These are phyloP conservation scores for Noctilio leporinus DNA, from an alignment of 2,113 vertebrate species.

Conservation along the genomic window DNA sequence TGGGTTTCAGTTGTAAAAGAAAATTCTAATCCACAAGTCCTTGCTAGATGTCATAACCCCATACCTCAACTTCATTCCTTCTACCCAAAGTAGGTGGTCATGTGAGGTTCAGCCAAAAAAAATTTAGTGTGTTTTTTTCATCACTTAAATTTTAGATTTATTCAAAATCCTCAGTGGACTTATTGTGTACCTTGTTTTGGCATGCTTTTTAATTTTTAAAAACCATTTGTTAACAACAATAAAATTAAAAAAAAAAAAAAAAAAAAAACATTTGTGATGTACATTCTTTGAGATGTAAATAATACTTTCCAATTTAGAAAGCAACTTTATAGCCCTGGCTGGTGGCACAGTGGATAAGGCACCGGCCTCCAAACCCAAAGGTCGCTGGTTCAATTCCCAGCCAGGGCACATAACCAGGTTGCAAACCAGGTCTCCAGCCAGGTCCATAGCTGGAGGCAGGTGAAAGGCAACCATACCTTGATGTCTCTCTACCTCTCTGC, in stretches of 20 bases:
- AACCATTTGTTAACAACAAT: no score
- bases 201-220: neutral
- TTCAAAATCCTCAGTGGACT: conserved; percentile 16
- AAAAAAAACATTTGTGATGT: no score
- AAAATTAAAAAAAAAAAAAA: no score
- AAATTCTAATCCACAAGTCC: conserved; percentile 81
- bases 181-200: neutral
- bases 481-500: no score
- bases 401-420: no score
- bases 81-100: conserved; percentile 76
- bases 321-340: neutral
- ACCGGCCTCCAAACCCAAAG: no score
- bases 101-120: conserved; percentile 65
- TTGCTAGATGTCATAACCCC: conserved; percentile 79
- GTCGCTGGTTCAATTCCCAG: no score
- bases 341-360: no score
- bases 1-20: conserved; percentile 84
- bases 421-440: no score
- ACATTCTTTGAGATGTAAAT: neutral
- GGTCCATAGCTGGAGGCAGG: no score
- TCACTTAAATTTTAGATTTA: conserved; percentile 29
- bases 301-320: neutral
- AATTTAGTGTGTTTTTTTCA: neutral
- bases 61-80: conserved; percentile 73
- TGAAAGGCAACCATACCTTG: no score